Base-by-base conservation (phyloP, 2,797 vertebrate genomes). In the Paratrypauchen microcephalus region DNA sequence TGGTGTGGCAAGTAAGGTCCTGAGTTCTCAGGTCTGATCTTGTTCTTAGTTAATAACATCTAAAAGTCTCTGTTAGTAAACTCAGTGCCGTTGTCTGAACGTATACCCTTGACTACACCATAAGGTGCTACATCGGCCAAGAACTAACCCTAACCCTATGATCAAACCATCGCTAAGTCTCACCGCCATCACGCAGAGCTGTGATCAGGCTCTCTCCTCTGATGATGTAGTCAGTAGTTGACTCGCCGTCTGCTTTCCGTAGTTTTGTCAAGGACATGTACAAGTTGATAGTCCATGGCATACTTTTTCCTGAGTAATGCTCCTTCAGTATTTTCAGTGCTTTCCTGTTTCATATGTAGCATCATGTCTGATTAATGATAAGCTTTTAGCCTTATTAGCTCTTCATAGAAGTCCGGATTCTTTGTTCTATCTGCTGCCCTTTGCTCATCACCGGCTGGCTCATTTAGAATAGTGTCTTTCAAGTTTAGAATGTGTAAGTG, bases 161-260 rank as follows among this genome's bases (percentile, higher is more conserved):
- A 11, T 62, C 0, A 77, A 47, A 28, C 73, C 72, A 72, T 81
- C 74, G 56, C 83, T 80, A 58, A 80, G 24, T 36, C 11, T 85
- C 68, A 4, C 74, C 69, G 15, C 63, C 68, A 70, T 72, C 60
- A 59, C 45, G 70, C 2, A 81, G 24, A 2, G 67, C 66, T 21
- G 56, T 69, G 0, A 80, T 83, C 0, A 28, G 19, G 5, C 64
- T 83, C 12, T 80, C 73, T 19, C 66, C 80, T 2, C 57, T 68
- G 63, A 82, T 83, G 0, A 82, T 0, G 6, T 87, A 80, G 6
- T 84, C 74, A 0, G 66, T 83, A 0, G 78, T 73, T 47, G 57
- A 74, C 18, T 81, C 62, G 0, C 21, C 71, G 2, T 66, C 58
- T 55, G n/a, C 52, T 23, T 55, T 55, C 7, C 0, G 3, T 56